Evolutionary conservation across 2,888 invertebrate species (phyloP).

Genomic region (Platycheirus albimanus): DNA sequence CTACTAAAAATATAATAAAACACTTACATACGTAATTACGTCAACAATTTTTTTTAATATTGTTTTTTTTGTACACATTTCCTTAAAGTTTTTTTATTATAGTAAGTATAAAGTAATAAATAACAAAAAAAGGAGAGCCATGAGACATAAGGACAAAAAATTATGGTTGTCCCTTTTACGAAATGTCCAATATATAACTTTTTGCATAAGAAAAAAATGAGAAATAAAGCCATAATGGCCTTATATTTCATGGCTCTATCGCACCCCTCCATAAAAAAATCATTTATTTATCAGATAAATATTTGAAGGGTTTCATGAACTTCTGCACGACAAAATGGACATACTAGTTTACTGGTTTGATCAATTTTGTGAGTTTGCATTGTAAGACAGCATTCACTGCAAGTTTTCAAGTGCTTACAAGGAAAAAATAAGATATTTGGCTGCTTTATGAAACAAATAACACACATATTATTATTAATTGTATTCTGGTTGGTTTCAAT

Average conservation of each 20-base stretch:
- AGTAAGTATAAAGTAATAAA: constrained; percentile 18
- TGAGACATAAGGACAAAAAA: background rate
- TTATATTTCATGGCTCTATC: constrained; percentile 37
- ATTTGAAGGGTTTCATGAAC: constrained; percentile 36
- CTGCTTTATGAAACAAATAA: constrained; percentile 47
- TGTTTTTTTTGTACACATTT: constrained; percentile 21
- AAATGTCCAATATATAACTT: background rate
- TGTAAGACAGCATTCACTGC: constrained; percentile 24
- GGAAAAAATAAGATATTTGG: constrained; percentile 28
- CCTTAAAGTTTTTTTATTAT: constrained; percentile 18
- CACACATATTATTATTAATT: constrained; percentile 27
- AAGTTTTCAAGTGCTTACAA: constrained; percentile 13
- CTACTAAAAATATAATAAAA: constrained; percentile 29
- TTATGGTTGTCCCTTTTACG: background rate
- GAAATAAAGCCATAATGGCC: constrained; percentile 29
- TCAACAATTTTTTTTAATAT: constrained; percentile 18
- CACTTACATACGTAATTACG: constrained; percentile 11
- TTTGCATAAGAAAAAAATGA: constrained; percentile 8
- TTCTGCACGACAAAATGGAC: constrained; percentile 48
- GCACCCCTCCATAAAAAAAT: constrained; percentile 41
- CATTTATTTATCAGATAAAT: constrained; percentile 41
- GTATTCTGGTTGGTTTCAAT: constrained; percentile 39
- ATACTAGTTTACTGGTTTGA: constrained; percentile 44
- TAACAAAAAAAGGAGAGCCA: constrained; percentile 8
- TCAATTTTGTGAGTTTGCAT: constrained; percentile 51